These are phyloP conservation scores for Conomelus anceps DNA, from an alignment of 2,888 invertebrate genomes.

Conservation along the genomic window DNA sequence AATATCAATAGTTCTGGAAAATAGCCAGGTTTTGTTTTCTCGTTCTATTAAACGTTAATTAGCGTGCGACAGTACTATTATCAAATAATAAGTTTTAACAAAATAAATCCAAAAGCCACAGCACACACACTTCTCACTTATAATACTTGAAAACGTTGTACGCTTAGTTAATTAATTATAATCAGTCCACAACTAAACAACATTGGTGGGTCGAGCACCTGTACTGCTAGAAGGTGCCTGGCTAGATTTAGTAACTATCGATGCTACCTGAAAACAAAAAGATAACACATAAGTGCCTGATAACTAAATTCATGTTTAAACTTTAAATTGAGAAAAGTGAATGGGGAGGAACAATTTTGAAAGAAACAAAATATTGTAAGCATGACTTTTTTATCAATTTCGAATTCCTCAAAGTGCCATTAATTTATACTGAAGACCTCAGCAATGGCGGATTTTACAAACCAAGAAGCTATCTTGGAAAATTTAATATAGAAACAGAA, in stretches of 20 bases:
- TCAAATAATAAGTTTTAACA: not conserved
- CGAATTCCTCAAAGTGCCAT: too few species aligned
- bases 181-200: slow-evolving; percentile 4
- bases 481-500: too few species aligned
- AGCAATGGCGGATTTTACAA: too few species aligned
- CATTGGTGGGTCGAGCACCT: not conserved
- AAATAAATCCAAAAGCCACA: not conserved
- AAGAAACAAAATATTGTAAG: not conserved
- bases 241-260: not conserved
- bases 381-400: not conserved
- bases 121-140: not conserved
- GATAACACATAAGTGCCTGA: not conserved
- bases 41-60: too few species aligned
- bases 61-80: too few species aligned
- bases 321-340: too few species aligned
- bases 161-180: not conserved
- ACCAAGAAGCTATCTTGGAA: too few species aligned
- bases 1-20: too few species aligned
- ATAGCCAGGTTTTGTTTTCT: too few species aligned
- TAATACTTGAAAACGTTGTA: not conserved
- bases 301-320: not conserved
- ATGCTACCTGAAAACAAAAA: slow-evolving; percentile 4
- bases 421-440: too few species aligned
- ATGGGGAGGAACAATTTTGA: too few species aligned
- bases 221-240: not conserved